Evolutionary conservation across 2,888 invertebrate species (phyloP), one percentile per base, ranked within the genome.

Genomic region (Megastigmus dorsalis): DNA sequence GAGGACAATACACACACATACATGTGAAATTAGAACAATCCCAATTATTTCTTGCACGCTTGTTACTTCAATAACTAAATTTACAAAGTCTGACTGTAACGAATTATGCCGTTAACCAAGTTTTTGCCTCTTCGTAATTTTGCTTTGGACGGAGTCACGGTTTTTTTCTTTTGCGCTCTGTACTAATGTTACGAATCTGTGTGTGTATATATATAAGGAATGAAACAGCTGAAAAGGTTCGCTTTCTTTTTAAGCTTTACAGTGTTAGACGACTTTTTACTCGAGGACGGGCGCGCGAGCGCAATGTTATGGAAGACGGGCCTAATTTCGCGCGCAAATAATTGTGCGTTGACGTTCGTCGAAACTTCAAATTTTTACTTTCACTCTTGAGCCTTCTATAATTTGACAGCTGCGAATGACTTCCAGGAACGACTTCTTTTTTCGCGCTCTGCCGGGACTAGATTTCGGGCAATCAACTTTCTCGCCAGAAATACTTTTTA

Each of bases 321-420:
- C 6, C 65, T 59, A 72, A 72, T 72, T 72, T 66, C 59, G n/a
- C 59, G 72, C 55, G 26, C 72, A 28, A 36, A 33, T 66, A 66
- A 66, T 72, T 73, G 66, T 45, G 41, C 41, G 72, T 66, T 73
- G 72, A 73, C 66, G 66, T 54, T 66, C 59, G 73, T n/a, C 54
- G 67, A 30, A 52, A 54, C 48, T 23, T 63, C 48, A 48, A 55
- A 68, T 66, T 57, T 57, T 59, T 66, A 45, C 66, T 73, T 62
- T 66, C 65, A 43, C 59, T 59, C 63, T 72, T 33, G 36, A 7
- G 28, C 52, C 38, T 73, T 74, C 68, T 74, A 74, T 68, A 74
- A 74, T 74, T 62, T 68, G 63, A 74, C 68, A 74, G 68, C 68
- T 68, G 74, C 68, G 41, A 74, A 63, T 63, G 20, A 63, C 60